Conservation (phyloP, 2,797 vertebrate genomes). For the Crocodylus rhombifer region DNA sequence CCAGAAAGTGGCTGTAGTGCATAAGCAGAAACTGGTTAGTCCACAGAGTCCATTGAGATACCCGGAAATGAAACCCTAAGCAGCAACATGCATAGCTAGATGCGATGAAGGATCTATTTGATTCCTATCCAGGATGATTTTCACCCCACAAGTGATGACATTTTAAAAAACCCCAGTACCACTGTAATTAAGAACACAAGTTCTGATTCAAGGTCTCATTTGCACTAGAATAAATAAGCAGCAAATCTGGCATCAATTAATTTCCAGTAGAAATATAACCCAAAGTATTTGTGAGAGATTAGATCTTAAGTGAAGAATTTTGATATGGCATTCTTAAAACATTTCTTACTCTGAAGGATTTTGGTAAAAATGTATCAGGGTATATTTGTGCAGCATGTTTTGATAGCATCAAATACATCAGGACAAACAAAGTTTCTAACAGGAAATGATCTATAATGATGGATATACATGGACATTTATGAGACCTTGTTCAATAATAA, state of each 20-base stretch:
- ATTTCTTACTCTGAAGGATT: not conserved
- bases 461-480: not conserved
- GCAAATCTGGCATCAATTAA: not conserved
- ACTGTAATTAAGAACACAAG: not conserved
- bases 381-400: not conserved
- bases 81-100: not conserved
- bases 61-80: not conserved
- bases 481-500: not conserved
- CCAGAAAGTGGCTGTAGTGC: not conserved
- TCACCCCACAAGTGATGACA: not conserved
- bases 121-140: not conserved
- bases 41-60: not conserved
- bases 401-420: not conserved
- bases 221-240: not conserved
- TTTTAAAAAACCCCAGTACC: not conserved
- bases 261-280: not conserved
- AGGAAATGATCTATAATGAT: not conserved
- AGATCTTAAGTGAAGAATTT: not conserved
- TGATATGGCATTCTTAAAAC: not conserved
- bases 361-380: not conserved
- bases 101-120: not conserved
- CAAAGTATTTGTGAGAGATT: not conserved
- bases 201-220: not conserved
- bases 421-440: not conserved
- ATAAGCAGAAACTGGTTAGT: not conserved